These are phyloP conservation scores for Gorsachius magnificus DNA, from an alignment of 2,797 vertebrate species.

Conservation along the genomic window DNA sequence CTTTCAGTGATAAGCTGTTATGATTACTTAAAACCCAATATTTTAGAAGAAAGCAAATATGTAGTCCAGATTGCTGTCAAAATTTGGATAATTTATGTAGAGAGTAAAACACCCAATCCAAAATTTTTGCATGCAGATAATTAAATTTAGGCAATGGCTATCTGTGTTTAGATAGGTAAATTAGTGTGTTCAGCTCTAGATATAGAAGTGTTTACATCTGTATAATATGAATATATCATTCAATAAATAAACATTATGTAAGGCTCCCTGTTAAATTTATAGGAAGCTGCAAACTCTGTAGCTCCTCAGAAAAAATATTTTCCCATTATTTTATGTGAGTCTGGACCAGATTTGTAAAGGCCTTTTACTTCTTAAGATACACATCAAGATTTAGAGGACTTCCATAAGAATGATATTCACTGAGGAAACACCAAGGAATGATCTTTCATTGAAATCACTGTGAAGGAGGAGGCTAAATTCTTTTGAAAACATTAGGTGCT, in stretches of 20 bases:
- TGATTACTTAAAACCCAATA: slow-evolving; percentile 26
- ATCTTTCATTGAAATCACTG: not conserved
- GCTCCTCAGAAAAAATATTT: not conserved
- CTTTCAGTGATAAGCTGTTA: slow-evolving; percentile 39
- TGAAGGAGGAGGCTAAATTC: not conserved
- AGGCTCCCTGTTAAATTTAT: not conserved
- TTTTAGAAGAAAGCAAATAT: slow-evolving; percentile 48
- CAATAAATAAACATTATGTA: not conserved
- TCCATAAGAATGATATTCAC: not conserved
- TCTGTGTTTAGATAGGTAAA: not conserved
- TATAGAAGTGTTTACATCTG: not conserved
- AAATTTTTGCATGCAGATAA: not conserved
- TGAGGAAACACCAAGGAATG: not conserved
- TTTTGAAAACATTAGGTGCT: not conserved
- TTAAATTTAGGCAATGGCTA: not conserved
- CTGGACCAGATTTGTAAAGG: not conserved
- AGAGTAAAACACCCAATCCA: slow-evolving; percentile 7
- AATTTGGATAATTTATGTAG: slow-evolving; percentile 49
- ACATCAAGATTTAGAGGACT: not conserved
- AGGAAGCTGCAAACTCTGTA: not conserved
- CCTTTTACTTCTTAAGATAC: not conserved
- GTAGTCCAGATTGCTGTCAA: slow-evolving; percentile 58
- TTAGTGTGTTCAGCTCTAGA: not conserved
- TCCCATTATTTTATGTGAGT: not conserved
- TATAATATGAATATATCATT: not conserved